Evolutionary conservation across 2,888 invertebrate genomes (phyloP), one percentile per base, ranked within the genome.

Genomic region (Erebia palarica): DNA sequence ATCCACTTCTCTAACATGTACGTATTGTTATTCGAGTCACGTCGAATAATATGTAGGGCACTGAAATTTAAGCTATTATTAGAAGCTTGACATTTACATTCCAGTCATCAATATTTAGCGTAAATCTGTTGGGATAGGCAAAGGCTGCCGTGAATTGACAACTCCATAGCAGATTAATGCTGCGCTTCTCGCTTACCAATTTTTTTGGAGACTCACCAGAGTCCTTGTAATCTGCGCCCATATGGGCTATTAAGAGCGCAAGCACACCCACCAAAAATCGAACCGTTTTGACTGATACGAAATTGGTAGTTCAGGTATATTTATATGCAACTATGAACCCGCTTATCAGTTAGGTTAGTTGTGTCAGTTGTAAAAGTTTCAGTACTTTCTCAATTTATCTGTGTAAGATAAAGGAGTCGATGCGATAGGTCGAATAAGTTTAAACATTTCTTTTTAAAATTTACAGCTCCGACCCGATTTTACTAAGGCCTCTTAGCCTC

Each of bases 1-100:
- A 85, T 86, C 82, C 91, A 93, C 79, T 96, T 95, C 21, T 94
- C 91, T 27, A 93, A 88, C 75, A 90, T 93, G 86, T 93, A 94
- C 64, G 85, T 84, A 79, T 94, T 95, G 63, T 96, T 95, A 55
- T 92, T 87, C 42, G 96, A 96, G 73, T 88, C 88, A 51, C 94
- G 94, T 72, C 85, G 83, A 63, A 95, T 92, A n/a, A 91, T 84
- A 68, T 87, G 90, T 47, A 79, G 60, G 87, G 83, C 75, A 91
- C 90, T 91, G 78, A 42, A 80, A 72, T 51, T 60, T 18, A 70
- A 66, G 57, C 47, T 49, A 58, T 44, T 53, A 59, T 21, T 63
- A 59, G 51, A 59, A 14, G 18, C 58, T 47, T 67, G 18, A 16
- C 16, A 16, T 16, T 3, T n/a, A 36, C 7, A 36, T 36, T 36